Conservation (phyloP, 2,113 vertebrate genomes). For the Saccopteryx bilineata region DNA sequence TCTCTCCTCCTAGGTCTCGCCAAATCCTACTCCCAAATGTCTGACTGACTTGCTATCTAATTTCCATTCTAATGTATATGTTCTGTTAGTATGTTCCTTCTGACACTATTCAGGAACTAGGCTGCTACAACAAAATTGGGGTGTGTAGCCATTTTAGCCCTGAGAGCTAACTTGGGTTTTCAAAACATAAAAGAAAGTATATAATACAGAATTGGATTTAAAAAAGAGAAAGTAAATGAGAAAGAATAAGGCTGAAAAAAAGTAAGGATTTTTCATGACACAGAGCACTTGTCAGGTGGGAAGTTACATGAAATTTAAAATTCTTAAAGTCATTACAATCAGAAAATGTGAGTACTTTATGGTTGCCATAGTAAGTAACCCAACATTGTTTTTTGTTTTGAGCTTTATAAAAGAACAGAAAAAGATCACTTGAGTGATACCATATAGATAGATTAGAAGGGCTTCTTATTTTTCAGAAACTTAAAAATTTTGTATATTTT, state of each 20-base stretch:
- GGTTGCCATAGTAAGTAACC: not conserved
- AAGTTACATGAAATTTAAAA: slow-evolving; percentile 55
- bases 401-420: not conserved
- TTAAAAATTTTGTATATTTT: not conserved
- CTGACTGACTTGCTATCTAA: not conserved
- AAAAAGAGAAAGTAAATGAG: not conserved
- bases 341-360: not conserved
- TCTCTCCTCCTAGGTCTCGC: not conserved
- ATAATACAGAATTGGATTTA: not conserved
- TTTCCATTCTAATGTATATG: not conserved
- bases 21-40: not conserved
- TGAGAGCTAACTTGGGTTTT: not conserved
- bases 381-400: not conserved
- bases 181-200: not conserved
- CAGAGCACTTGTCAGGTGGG: not conserved
- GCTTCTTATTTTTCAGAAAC: not conserved
- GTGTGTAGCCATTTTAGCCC: not conserved
- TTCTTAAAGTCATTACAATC: not conserved
- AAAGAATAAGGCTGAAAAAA: not conserved
- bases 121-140: not conserved
- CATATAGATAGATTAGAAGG: not conserved
- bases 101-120: not conserved
- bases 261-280: not conserved
- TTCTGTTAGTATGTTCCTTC: not conserved
- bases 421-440: not conserved